Conservation (phyloP, 53 echinoderm and acorn worm genomes). For the Arbacia lixula region DNA sequence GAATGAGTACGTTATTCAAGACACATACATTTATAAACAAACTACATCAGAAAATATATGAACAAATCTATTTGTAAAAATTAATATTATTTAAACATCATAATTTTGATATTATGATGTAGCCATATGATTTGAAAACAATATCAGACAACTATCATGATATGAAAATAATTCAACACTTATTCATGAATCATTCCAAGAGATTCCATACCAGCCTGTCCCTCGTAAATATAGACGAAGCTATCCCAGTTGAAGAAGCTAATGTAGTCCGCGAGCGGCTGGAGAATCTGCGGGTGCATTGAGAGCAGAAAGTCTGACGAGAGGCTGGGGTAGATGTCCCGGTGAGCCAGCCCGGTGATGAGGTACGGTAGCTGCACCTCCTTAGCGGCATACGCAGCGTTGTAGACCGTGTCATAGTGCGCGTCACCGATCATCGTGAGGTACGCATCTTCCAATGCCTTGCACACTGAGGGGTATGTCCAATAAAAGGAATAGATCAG, state of each 20-base stretch:
- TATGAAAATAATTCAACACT: no score
- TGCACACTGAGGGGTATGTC: conserved; percentile 68
- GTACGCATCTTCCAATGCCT: conserved; percentile 30
- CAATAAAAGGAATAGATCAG: no score
- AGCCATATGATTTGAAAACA: no score
- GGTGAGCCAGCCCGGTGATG: conserved; percentile 33
- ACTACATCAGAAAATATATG: no score
- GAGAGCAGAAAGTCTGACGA: conserved; percentile 71
- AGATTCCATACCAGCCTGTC: conserved; percentile 74
- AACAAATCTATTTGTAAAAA: no score
- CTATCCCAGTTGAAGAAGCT: conserved; percentile 63
- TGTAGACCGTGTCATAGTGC: conserved; percentile 53
- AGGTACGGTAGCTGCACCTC: conserved; percentile 63
- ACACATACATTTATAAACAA: no score
- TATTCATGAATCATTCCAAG: no score
- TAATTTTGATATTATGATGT: no score
- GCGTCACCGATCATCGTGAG: conserved; percentile 52
- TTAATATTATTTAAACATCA: no score
- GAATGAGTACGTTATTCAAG: no score
- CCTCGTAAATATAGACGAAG: conserved; percentile 77
- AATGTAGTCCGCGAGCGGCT: conserved; percentile 68
- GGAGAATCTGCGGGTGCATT: conserved; percentile 68
- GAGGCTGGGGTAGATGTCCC: conserved; percentile 76
- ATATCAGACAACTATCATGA: no score
- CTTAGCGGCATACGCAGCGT: conserved; percentile 48